These are phyloP conservation scores for Tachina fera DNA, from an alignment of 2,888 invertebrate species.

Conservation along the genomic window DNA sequence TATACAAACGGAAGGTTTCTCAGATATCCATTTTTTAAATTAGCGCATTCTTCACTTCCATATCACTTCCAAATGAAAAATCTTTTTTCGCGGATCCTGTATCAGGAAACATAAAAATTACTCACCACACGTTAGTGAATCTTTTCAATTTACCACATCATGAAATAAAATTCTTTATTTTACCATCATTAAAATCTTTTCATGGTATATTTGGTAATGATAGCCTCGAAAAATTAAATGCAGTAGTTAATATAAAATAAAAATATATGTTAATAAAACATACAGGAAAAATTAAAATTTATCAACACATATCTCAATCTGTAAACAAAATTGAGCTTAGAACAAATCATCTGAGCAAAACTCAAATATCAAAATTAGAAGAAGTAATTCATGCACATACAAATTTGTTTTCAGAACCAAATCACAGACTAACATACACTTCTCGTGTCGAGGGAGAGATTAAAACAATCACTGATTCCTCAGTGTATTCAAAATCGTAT, in stretches of 20 bases:
- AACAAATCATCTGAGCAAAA: constrained; percentile 24
- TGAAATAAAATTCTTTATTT: constrained; percentile 30
- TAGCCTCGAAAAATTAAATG: constrained; percentile 16
- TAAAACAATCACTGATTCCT: constrained; percentile 10
- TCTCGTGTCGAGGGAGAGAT: constrained; percentile 21
- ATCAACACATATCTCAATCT: constrained; percentile 26
- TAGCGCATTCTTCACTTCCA: constrained; percentile 35
- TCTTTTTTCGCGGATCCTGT: constrained; percentile 4
- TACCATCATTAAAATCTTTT: background rate
- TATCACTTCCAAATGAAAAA: background rate
- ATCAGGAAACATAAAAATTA: constrained; percentile 36
- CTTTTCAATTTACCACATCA: constrained; percentile 24
- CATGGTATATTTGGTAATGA: too few species aligned
- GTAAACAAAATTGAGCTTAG: constrained; percentile 37
- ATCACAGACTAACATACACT: constrained; percentile 7
- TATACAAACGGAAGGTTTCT: background rate
- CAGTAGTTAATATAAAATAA: constrained; percentile 27
- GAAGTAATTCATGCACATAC: background rate
- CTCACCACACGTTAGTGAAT: constrained; percentile 16
- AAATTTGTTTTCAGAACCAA: constrained; percentile 32
- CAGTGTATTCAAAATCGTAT: constrained; percentile 10
- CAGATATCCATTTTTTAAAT: constrained; percentile 40
- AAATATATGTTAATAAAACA: constrained; percentile 32
- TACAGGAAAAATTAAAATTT: constrained; percentile 26
- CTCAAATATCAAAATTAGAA: constrained; percentile 15